Conservation (phyloP, 35 echinoderm and acorn worm genomes). For the Holothuria glaberrima region DNA sequence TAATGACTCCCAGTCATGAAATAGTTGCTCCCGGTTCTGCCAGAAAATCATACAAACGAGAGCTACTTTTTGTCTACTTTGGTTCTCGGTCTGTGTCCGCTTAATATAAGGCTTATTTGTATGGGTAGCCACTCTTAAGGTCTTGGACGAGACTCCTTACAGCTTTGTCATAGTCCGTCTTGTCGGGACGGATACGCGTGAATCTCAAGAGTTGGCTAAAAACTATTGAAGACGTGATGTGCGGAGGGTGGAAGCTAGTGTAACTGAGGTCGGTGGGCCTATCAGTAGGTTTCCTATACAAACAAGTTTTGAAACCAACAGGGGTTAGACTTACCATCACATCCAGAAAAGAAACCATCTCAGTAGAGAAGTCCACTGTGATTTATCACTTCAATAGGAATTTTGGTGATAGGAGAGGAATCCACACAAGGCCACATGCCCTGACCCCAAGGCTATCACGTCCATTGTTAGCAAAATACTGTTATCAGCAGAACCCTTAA, state of each 20-base stretch:
- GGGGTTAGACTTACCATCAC: neutral
- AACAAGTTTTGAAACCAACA: too few relatives aligned
- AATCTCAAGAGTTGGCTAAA: neutral
- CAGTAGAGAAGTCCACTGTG: neutral
- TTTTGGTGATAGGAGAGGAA: neutral
- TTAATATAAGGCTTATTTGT: too few relatives aligned
- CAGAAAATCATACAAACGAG: too few relatives aligned
- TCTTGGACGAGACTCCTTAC: constrained; percentile 4
- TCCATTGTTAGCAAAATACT: neutral
- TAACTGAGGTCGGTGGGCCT: neutral
- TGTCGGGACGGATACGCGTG: neutral
- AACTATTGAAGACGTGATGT: too few relatives aligned
- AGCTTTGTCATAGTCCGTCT: neutral
- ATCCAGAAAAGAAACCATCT: neutral
- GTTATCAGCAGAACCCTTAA: neutral
- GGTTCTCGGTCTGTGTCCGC: too few relatives aligned
- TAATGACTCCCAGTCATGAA: too few relatives aligned
- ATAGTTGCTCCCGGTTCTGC: too few relatives aligned
- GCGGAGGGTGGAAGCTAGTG: neutral
- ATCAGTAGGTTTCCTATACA: constrained; percentile 2
- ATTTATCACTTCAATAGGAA: neutral
- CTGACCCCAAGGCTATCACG: neutral
- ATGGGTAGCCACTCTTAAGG: neutral
- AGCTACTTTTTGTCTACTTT: too few relatives aligned
- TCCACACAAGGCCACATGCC: neutral